Evolutionary conservation across 2,113 vertebrate genomes (phyloP), one percentile per base, ranked within the genome.

Genomic region (Polyodon spathula): DNA sequence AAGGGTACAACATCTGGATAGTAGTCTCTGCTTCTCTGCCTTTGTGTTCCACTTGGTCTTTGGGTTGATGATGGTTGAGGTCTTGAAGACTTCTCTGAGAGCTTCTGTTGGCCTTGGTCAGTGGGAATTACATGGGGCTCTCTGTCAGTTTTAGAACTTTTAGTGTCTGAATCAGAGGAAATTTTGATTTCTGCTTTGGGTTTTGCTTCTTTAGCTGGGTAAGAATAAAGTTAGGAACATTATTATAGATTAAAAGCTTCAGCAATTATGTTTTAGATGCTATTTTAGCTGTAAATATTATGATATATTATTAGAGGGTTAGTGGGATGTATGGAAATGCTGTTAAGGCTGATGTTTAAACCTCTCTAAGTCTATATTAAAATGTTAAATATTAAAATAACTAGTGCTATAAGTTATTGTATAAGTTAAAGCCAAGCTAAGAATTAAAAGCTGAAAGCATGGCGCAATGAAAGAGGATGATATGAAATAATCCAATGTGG

Each of bases 181-280:
- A 90, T 76, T 83, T 90, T 89, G 80, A 79, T 85, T 87, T 94
- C 81, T 83, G 86, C 79, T 87, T 78, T 86, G 81, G 81, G 69
- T 83, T 83, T 81, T 48, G 69, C 86, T 89, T 90, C 80, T 78
- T 84, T 78, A 71, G 83, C 77, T 85, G 76, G 82, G 81, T 75
- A 78, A 85, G 81, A 84, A 86, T 86, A 80, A 83, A 86, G 73
- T 84, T 75, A 81, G 76, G 76, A 78, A 74, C 77, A 83, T 56
- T 48, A 67, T 86, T 78, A 78, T 66, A 37, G 43, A 59, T 77
- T 66, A 79, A 66, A 54, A 66, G 51, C 67, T 76, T 85, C 14
- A 72, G 38, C 63, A 77, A 66, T 60, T 78, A 68, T 63, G 15
- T 50, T 50, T 50, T 50, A 50, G 46, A 50, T 50, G 46, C 11